Conservation (phyloP, 2,113 vertebrate species). For the Percina caprodes region DNA sequence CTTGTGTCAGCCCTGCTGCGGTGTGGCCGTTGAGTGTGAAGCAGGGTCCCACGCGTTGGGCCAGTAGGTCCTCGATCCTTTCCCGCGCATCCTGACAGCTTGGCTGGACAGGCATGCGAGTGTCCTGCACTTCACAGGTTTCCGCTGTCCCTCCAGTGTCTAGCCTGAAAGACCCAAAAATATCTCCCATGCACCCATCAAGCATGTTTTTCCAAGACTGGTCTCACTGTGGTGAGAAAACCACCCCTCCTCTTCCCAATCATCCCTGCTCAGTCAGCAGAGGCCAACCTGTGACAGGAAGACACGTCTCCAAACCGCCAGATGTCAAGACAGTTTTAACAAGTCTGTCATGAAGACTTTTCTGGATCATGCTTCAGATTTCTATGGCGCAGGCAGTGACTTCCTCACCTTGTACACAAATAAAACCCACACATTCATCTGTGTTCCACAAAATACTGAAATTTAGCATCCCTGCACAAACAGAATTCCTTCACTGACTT, state of each 20-base stretch:
- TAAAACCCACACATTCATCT: slow-evolving; percentile 18
- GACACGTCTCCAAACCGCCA: slow-evolving; percentile 68
- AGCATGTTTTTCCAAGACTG: slow-evolving; percentile 77
- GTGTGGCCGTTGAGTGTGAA: slow-evolving; percentile 79
- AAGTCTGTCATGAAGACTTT: slow-evolving; percentile 50
- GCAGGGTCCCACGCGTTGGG: slow-evolving; percentile 81
- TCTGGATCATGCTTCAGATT: slow-evolving; percentile 40
- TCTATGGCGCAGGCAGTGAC: slow-evolving; percentile 19
- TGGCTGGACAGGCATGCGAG: slow-evolving; percentile 63
- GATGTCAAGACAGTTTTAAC: slow-evolving; percentile 71
- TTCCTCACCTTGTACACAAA: slow-evolving; percentile 29
- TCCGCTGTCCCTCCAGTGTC: slow-evolving; percentile 61
- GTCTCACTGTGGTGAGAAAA: slow-evolving; percentile 80
- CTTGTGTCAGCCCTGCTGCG: slow-evolving; percentile 80
- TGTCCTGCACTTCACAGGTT: slow-evolving; percentile 69
- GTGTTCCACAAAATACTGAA: not conserved
- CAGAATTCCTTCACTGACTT: not conserved
- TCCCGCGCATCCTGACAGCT: slow-evolving; percentile 69
- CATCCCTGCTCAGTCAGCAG: slow-evolving; percentile 73
- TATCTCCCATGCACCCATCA: slow-evolving; percentile 73
- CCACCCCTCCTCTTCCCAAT: slow-evolving; percentile 65
- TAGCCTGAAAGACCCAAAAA: slow-evolving; percentile 76
- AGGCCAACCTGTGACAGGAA: slow-evolving; percentile 75
- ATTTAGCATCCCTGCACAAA: slow-evolving; percentile 2
- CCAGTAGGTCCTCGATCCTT: slow-evolving; percentile 65